Evolutionary conservation across 2,888 invertebrate species (phyloP), one percentile per base, ranked within the genome.

Genomic region (Coelinius sp.): DNA sequence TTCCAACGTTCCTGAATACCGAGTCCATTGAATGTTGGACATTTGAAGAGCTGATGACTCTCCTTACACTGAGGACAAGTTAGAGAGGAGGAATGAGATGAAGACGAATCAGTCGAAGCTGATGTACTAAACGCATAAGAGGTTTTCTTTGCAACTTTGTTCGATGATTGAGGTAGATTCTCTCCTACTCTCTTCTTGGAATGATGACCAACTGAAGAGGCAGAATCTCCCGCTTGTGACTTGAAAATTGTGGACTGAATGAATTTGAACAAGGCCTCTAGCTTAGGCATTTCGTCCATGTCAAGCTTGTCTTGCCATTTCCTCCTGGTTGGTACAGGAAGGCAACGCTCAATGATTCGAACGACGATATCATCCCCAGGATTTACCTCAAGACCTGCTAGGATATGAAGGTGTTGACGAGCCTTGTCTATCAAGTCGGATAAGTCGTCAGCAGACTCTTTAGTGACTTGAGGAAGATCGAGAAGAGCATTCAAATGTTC

Each of bases 51-150:
- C 3, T 41, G 65, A 24, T 73, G 73, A 56, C 10, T 4, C 22
- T 38, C 68, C 24, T 73, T 69, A 46, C 69, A 69, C 4, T 59
- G 17, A 10, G 24, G 12, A 49, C 73, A 69, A 65, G 69, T 5
- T 3, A 14, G 8, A 41, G 27, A 17, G 25, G 4, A 41, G 25
- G 0, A 49, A 49, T 24, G 27, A 27, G 27, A 59, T 20, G n/a
- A 49, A 64, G 65, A 17, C 25, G 49, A 10, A 27, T 20, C 7
- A 22, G 12, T 5, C 4, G 27, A 12, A 6, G 27, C 41, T 24
- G 31, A 44, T 46, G 70, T 56, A n/a, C n/a, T n/a, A n/a, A n/a
- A n/a, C 41, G 10, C 38, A 62, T 67, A n/a, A 24, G 24, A 8
- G 7, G 3, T n/a, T 38, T 67, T 17, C 38, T 35, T 63, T 63